Percentiles rank a stretch among this genome's conserved stretches.
Evolutionary conservation across 2,113 vertebrate genomes (phyloP).

Genomic region (Chlamydotis undulata): DNA sequence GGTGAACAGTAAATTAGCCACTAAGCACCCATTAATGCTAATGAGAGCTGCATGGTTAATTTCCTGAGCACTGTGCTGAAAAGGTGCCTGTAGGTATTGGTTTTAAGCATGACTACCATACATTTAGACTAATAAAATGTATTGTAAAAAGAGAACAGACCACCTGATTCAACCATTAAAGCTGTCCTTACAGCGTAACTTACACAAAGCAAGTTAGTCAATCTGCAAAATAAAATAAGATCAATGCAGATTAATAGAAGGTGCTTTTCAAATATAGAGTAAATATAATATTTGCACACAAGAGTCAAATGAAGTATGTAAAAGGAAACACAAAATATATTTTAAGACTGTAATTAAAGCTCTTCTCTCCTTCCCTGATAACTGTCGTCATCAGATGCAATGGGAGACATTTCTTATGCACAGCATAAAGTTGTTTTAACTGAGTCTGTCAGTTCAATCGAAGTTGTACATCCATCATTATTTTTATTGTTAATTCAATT

Average conservation of each 20-base stretch:
- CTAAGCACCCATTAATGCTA: slow-evolving; percentile 63
- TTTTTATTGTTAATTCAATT: neutral
- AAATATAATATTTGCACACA: neutral
- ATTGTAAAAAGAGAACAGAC: neutral
- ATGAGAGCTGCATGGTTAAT: slow-evolving; percentile 65
- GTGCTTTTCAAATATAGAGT: neutral
- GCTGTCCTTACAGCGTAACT: neutral
- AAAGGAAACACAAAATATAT: neutral
- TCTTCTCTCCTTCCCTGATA: neutral
- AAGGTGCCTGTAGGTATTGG: slow-evolving; percentile 43
- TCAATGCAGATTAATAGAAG: neutral
- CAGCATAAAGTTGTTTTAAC: neutral
- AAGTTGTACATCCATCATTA: neutral
- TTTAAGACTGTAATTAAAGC: neutral
- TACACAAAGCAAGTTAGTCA: neutral
- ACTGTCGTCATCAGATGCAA: neutral
- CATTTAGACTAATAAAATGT: slow-evolving; percentile 1
- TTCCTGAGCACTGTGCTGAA: slow-evolving; percentile 60
- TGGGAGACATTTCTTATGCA: neutral
- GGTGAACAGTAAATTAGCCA: slow-evolving; percentile 54
- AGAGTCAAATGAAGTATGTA: neutral
- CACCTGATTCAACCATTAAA: neutral
- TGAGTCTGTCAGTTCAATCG: neutral
- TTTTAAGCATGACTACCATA: neutral
- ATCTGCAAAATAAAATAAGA: neutral